Percentiles rank a stretch among this genome's conserved stretches.
phyloP scores from a whole-genome alignment of 2,797 vertebrate genomes.

The Sphenopsis melanotis region DNA sequence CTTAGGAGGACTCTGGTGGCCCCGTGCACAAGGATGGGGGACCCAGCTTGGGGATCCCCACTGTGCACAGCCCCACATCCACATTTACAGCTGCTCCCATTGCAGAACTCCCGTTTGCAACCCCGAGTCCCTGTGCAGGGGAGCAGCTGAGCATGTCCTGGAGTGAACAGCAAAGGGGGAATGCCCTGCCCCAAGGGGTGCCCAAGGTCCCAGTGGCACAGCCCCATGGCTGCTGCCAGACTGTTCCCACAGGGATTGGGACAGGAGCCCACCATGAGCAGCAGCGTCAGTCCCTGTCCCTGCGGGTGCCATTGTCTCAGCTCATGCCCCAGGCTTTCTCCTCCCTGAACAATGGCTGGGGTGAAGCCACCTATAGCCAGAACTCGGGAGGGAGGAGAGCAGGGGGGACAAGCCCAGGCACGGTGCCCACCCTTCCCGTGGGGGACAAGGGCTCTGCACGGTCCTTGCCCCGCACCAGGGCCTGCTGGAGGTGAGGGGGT shows the following conservation, averaged over 20 bases:
- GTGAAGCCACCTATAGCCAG: neutral
- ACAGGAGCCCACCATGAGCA: neutral
- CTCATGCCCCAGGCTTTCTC: neutral
- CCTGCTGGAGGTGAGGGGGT: neutral
- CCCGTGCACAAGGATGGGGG: fast-evolving
- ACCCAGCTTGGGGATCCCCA: neutral
- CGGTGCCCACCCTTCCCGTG: fast-evolving
- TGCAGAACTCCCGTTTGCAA: neutral
- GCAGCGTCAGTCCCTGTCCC: neutral
- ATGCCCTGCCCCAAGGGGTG: fast-evolving
- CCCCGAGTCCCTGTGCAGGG: fast-evolving
- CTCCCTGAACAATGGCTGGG: neutral
- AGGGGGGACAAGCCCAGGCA: fast-evolving
- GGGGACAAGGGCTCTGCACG: neutral
- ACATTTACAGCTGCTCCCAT: neutral
- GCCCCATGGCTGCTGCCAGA: neutral
- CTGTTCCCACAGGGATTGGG: neutral
- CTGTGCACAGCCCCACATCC: fast-evolving
- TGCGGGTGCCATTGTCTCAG: neutral
- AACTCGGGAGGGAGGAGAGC: fast-evolving
- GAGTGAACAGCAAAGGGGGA: neutral
- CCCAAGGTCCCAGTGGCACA: neutral
- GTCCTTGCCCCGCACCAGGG: neutral
- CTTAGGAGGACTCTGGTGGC: neutral
- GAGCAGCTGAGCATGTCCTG: fast-evolving